Base-by-base conservation (phyloP, 2,888 invertebrate genomes). In the Chymomyza caudatula region DNA sequence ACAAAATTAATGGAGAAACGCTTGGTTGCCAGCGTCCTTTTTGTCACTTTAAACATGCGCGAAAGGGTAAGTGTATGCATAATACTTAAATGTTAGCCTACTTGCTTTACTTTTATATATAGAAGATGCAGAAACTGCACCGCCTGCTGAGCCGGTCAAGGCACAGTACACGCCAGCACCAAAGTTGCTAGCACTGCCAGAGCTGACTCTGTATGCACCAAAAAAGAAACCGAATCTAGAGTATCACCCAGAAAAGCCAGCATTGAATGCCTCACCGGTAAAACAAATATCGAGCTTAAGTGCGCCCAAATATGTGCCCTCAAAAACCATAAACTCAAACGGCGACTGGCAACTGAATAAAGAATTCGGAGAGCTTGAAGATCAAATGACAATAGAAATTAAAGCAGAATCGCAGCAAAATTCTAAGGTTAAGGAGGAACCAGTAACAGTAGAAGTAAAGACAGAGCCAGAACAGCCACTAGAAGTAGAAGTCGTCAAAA, bases 11-110 rank as follows among this genome's bases (percentile, higher is more conserved):
- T 11, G 29, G 25, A 23, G 58, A 58, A 8, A 61, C 92, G 96
- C 95, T 94, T 69, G 91, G 93, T 58, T 98, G 98, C 91, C 95
- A 95, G 78, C 92, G 98, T 85, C 97, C 97, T 20, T 96, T 97
- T 91, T 98, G 98, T 91, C 97, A 97, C 91, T 98, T 96, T 90
- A 94, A 95, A 87, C 98, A 98, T 91, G 92, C 93, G 76, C 94
- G 93, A 87, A 94, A 94, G 92, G 95, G 95, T 92, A 77, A 73
- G 76, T 68, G 5, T 51, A 13, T 42, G 11, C 25, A 25, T 25
- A 25, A 25, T 25, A 3, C 49, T 17, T 1, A 6, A 44, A 2
- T 17, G 19, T 17, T 17, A 2, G 8, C 6, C 11, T 4, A 4
- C 17, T 43, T 15, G 51, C 23, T 13, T 23, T 13, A 43, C 5